Evolutionary conservation across 2,113 vertebrate genomes (phyloP), one percentile per base, ranked within the genome.

Genomic region (Triplophysa dalaica): DNA sequence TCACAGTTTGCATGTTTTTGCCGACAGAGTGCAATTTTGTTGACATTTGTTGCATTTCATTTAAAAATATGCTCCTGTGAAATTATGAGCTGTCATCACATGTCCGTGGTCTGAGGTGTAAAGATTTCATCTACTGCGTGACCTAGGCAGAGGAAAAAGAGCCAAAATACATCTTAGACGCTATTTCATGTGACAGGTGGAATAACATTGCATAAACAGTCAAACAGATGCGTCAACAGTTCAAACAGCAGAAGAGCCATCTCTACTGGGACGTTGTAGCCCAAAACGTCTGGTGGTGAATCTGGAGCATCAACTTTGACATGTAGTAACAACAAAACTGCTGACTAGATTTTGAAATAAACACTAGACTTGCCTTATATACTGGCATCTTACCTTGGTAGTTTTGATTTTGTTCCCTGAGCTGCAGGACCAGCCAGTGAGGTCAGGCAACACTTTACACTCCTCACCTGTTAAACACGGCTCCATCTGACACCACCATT

Each of bases 321-420:
- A 12, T 4, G 8, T 45, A 56, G 54, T 9, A n/a, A 58, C 54
- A 58, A n/a, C 24, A 38, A 45, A 26, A 61, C 8, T 3, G 58
- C 58, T 62, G n/a, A 45, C 54, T 60, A 38, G n/a, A 56, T 21
- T 38, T 13, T 12, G 56, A 56, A 33, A 6, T 58, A 19, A 58
- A 58, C 54, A 61, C 12, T 22, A 13, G 54, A 43, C 13, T 60
- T 8, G 8, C 29, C 41, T 21, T 33, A 73, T 43, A 22, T 45
- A 58, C n/a, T n/a, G n/a, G n/a, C 52, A 45, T 8, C 93, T 95
- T 93, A 93, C 97, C 95, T 98, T 98, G 10, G 97, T 98, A 50
- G 95, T 98, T 95, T 96, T 98, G 83, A 98, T 93, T 95, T 97
- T 99, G 90, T 96, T 96, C 85, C 97, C 97, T 73, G 93, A 97